Evolutionary conservation across 2,113 vertebrate species (phyloP).

Genomic region (Zapus hudsonius): DNA sequence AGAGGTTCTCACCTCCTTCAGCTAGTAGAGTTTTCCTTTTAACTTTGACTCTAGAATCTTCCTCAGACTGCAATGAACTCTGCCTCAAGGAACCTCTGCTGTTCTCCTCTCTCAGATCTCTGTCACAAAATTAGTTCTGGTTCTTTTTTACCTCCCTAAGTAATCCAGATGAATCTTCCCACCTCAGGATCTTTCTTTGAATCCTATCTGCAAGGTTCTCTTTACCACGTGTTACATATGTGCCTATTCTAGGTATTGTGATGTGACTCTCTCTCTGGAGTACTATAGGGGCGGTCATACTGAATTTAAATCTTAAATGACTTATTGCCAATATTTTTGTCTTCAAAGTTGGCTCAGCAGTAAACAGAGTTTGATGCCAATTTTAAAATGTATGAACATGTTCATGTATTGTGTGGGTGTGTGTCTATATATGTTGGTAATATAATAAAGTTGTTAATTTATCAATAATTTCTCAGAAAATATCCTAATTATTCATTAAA

Average conservation of each 20-base stretch:
- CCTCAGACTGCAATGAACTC: not conserved
- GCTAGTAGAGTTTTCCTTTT: not conserved
- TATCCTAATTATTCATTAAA: conserved; percentile 31
- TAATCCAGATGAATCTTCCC: not conserved
- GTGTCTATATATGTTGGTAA: not conserved
- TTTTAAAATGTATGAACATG: not conserved
- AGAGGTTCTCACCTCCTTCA: not conserved
- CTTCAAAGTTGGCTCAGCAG: not conserved
- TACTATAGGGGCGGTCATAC: not conserved
- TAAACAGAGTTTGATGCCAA: not conserved
- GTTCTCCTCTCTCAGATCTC: not conserved
- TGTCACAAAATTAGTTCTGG: not conserved
- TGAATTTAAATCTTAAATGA: not conserved
- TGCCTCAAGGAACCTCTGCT: too few relatives aligned
- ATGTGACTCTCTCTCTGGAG: not conserved
- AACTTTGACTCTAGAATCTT: not conserved
- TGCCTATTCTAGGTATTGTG: not conserved
- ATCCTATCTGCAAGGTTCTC: not conserved
- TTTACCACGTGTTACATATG: not conserved
- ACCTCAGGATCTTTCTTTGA: not conserved
- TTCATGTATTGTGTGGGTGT: not conserved
- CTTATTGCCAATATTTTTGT: not conserved
- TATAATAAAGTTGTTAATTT: not conserved
- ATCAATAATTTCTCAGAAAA: not conserved
- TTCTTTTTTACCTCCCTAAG: not conserved